phyloP scores from a whole-genome alignment of 1,140 invertebrate species.

The Chironomus tepperi region DNA sequence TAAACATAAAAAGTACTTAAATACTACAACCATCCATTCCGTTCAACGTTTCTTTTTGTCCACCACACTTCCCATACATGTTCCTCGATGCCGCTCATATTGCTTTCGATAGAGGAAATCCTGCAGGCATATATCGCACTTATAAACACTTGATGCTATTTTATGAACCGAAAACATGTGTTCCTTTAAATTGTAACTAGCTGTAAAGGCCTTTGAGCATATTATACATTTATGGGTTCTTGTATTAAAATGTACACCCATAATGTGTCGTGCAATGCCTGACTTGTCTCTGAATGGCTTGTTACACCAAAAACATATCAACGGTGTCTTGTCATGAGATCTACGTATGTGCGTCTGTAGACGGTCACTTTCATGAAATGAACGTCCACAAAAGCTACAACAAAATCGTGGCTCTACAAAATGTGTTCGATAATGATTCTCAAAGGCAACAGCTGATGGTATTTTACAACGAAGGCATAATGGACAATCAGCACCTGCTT shows the following conservation, averaged over 20 bases:
- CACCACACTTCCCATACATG: not conserved
- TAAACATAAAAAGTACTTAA: too few species aligned
- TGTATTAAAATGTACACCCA: not conserved
- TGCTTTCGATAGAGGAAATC: not conserved
- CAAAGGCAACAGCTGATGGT: not conserved
- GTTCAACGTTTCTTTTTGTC: too few species aligned
- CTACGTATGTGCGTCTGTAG: not conserved
- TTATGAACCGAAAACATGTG: not conserved
- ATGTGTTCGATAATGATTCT: not conserved
- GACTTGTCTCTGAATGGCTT: not conserved
- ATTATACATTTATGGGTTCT: not conserved
- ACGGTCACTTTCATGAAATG: not conserved
- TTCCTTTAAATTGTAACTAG: slow-evolving; percentile 3
- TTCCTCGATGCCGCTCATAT: not conserved
- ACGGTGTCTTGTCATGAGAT: not conserved
- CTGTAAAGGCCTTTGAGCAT: not conserved
- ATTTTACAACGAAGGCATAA: not conserved
- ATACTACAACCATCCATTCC: too few species aligned
- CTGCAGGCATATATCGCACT: not conserved
- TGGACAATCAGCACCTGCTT: not conserved
- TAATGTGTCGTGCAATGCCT: not conserved
- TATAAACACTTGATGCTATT: not conserved
- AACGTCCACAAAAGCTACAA: not conserved
- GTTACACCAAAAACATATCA: not conserved
- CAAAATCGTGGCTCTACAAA: not conserved